Evolutionary conservation across 1,140 invertebrate genomes (phyloP).

Genomic region (Hermetia illucens): DNA sequence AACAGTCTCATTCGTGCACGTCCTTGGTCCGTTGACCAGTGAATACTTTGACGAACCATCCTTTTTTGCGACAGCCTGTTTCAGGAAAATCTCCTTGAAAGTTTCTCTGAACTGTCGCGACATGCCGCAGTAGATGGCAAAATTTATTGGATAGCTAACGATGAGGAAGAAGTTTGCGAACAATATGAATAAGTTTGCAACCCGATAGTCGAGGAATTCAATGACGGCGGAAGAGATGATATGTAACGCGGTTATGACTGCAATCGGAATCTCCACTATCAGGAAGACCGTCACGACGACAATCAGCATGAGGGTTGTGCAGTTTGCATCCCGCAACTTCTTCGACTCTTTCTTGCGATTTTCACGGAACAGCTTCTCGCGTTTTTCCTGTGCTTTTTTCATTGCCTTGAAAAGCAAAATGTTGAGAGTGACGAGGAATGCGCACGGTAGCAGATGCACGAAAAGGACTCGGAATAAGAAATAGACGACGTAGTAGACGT

Average conservation of each 20-base stretch:
- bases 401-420: constrained; percentile 74
- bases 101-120: constrained; percentile 85
- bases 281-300: constrained; percentile 86
- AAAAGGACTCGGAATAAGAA: constrained; percentile 78
- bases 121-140: constrained; percentile 94
- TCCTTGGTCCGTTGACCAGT: constrained; percentile 61
- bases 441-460: constrained; percentile 80
- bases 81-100: constrained; percentile 76
- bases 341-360: constrained; percentile 73
- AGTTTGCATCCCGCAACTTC: constrained; percentile 73
- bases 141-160: constrained; percentile 83
- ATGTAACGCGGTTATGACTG: constrained; percentile 72
- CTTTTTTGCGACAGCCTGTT: constrained; percentile 40
- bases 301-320: constrained; percentile 89
- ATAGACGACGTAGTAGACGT: constrained; percentile 67
- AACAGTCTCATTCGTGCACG: constrained; percentile 68
- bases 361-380: constrained; percentile 68
- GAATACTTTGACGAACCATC: constrained; percentile 60
- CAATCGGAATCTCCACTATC: constrained; percentile 79
- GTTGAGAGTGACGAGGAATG: constrained; percentile 78
- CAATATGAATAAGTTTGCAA: constrained; percentile 70
- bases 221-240: constrained; percentile 60
- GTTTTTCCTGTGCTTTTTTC: constrained; percentile 61
- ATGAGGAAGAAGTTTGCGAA: constrained; percentile 87
- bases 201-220: constrained; percentile 60